Conservation (phyloP, 2,113 vertebrate genomes). For the Cettia cetti region DNA sequence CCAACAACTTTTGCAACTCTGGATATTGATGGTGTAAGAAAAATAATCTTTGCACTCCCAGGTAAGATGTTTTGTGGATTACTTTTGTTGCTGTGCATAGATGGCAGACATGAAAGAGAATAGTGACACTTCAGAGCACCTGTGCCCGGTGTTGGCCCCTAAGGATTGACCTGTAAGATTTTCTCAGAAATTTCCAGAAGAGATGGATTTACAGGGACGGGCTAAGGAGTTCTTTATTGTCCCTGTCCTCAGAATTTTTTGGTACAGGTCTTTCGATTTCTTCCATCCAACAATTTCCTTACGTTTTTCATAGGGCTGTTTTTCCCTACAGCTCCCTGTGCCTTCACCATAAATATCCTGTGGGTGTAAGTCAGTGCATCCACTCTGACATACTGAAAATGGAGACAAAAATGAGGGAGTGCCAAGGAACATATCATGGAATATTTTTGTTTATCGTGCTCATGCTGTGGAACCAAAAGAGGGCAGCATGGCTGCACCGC, state of each 20-base stretch:
- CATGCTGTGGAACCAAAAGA: slow-evolving; percentile 5
- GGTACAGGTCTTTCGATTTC: background rate
- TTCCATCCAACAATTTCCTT: background rate
- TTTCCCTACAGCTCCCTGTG: background rate
- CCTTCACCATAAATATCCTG: background rate
- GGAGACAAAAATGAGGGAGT: background rate
- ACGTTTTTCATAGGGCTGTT: accelerated
- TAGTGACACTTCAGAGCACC: background rate
- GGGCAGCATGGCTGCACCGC: slow-evolving; percentile 25
- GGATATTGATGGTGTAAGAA: slow-evolving; percentile 96
- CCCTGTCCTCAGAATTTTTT: background rate
- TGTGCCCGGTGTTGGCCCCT: background rate
- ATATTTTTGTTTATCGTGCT: background rate
- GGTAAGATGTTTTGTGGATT: slow-evolving; percentile 76
- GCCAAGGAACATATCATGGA: background rate
- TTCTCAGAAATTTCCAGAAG: background rate
- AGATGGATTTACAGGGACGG: background rate
- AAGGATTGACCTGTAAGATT: background rate
- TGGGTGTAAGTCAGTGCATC: background rate
- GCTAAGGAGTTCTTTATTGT: background rate
- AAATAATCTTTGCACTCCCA: slow-evolving; percentile 99
- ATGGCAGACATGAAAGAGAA: background rate
- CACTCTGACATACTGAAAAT: background rate
- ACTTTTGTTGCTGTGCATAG: slow-evolving; percentile 2
- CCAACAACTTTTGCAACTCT: slow-evolving; percentile 98